A percentile compares a stretch with the other conserved stretches of the same genome.
Evolutionary conservation across 2,888 invertebrate species (phyloP).

Genomic region (Microplitis manilae): DNA sequence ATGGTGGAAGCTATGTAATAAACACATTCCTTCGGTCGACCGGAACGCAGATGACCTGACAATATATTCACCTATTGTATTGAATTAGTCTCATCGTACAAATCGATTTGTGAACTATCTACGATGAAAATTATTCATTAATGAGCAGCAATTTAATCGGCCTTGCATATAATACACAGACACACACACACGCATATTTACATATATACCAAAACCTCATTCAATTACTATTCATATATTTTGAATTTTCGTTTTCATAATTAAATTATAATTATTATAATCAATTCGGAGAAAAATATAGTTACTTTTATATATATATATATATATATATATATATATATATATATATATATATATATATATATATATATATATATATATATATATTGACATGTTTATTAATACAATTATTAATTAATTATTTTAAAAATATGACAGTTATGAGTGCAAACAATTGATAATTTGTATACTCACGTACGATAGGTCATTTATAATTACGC

Average conservation of each 20-base stretch:
- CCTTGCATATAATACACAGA: slow-evolving; percentile 29
- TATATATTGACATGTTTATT: background rate
- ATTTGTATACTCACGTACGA: background rate
- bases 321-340: background rate
- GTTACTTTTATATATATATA: background rate
- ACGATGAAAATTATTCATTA: slow-evolving; percentile 48
- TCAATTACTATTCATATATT: slow-evolving; percentile 13
- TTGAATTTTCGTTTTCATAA: background rate
- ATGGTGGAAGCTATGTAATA: slow-evolving; percentile 60
- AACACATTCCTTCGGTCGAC: slow-evolving; percentile 61
- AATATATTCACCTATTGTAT: slow-evolving; percentile 44
- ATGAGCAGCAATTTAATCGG: slow-evolving; percentile 37
- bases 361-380: background rate
- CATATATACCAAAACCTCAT: background rate
- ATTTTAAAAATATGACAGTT: background rate
- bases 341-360: background rate
- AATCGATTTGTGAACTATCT: slow-evolving; percentile 43
- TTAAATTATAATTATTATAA: background rate
- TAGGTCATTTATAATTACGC: background rate
- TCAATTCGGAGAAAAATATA: background rate
- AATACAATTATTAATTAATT: background rate
- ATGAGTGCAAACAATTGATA: background rate
- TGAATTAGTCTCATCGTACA: slow-evolving; percentile 51
- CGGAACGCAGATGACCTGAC: slow-evolving; percentile 55
- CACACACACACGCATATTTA: background rate